Evolutionary conservation across 2,797 vertebrate genomes (phyloP).

Genomic region (Microcaecilia unicolor): DNA sequence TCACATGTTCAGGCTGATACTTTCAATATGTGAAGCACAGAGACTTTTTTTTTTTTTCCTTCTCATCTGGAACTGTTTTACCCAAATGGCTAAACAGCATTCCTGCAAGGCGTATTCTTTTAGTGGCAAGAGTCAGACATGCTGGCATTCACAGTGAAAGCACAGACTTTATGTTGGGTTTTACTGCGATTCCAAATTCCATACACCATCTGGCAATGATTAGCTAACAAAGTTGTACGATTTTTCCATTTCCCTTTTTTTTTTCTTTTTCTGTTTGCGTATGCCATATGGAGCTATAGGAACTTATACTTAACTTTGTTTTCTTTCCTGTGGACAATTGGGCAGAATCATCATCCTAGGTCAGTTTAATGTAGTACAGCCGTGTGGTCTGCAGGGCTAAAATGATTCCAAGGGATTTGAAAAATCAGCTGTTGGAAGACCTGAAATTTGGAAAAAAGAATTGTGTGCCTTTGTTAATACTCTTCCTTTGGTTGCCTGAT

Average conservation of each 20-base stretch:
- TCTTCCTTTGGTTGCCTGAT: no score
- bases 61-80: slow-evolving; percentile 35
- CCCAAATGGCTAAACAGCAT: slow-evolving; percentile 1
- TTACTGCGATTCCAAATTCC: neutral
- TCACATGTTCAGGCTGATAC: neutral
- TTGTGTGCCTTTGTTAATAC: no score
- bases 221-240: neutral
- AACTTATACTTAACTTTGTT: no score
- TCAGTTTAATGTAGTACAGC: no score
- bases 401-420: no score
- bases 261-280: no score
- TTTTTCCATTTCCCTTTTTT: slow-evolving; percentile 6
- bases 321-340: no score
- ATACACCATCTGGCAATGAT: slow-evolving; percentile 8
- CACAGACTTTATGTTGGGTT: neutral
- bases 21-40: slow-evolving; percentile 14
- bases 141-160: neutral
- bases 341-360: no score
- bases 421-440: no score
- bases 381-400: no score
- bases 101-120: slow-evolving; percentile 8
- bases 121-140: neutral
- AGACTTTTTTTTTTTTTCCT: slow-evolving; percentile 23
- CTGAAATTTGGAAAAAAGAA: no score
- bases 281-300: no score